These are phyloP conservation scores for Drosophila trapezifrons DNA, from an alignment of 1,140 invertebrate species.

Conservation along the genomic window DNA sequence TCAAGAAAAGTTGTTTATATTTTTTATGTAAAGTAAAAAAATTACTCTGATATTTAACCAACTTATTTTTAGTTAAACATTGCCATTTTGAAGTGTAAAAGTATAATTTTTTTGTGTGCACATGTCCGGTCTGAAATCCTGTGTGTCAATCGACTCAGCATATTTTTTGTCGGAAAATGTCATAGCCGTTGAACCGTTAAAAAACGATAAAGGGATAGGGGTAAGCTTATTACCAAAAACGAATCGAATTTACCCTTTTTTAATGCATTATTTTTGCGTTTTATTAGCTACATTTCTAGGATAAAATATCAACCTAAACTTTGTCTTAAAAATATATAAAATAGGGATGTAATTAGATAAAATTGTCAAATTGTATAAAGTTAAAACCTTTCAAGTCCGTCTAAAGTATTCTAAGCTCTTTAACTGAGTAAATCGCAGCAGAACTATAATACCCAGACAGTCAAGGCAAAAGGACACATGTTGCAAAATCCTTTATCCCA, in stretches of 20 bases:
- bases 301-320: neutral
- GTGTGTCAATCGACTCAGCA: neutral
- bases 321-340: neutral
- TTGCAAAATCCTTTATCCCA: neutral
- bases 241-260: neutral
- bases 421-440: too few species aligned
- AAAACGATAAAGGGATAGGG: neutral
- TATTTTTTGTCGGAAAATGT: slow-evolving; percentile 8
- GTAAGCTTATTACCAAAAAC: neutral
- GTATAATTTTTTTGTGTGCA: neutral
- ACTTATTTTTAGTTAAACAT: neutral
- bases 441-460: rapidly evolving
- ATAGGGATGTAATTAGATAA: too few species aligned
- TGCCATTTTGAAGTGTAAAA: too few species aligned
- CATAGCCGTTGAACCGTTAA: neutral
- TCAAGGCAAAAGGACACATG: neutral
- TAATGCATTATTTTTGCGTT: rapidly evolving
- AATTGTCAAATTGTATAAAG: neutral
- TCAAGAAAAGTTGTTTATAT: neutral
- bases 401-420: too few species aligned
- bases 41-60: too few species aligned
- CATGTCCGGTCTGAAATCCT: neutral
- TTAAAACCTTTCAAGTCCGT: too few species aligned
- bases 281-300: rapidly evolving
- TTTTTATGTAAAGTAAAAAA: neutral